phyloP scores from a whole-genome alignment of 2,113 vertebrate species.

The Myotis yumanensis region DNA sequence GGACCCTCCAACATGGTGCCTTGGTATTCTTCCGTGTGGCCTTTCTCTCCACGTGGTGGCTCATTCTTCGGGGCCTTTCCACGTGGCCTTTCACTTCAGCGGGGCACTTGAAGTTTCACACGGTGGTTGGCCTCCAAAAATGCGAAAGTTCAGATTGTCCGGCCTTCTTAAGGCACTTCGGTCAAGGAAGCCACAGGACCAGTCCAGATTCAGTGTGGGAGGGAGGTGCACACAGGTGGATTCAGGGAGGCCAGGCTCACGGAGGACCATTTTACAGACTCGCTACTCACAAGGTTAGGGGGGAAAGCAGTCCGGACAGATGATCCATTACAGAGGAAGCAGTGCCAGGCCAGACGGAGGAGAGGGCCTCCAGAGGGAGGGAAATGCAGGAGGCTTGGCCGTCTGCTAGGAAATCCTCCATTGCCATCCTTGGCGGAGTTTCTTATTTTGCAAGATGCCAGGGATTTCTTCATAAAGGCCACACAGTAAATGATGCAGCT shows the following conservation, averaged over 20 bases:
- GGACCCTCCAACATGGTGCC: not conserved
- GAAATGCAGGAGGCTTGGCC: not conserved
- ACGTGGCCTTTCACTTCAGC: not conserved
- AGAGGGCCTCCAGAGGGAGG: not conserved
- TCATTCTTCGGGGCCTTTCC: not conserved
- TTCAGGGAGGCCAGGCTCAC: not conserved
- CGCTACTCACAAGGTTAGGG: not conserved
- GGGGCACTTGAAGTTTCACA: not conserved
- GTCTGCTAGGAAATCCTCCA: not conserved
- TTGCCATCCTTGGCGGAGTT: not conserved
- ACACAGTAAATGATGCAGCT: not conserved
- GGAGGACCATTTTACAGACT: not conserved
- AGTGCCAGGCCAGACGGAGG: not conserved
- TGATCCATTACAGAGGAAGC: not conserved
- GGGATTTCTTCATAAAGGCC: slow-evolving; percentile 27
- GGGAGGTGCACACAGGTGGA: not conserved
- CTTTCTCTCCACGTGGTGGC: rapidly evolving
- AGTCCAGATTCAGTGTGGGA: not conserved
- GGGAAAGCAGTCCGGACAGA: not conserved
- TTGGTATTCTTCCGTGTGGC: not conserved
- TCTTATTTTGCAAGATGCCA: not conserved
- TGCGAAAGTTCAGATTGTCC: not conserved
- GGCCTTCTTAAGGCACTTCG: not conserved
- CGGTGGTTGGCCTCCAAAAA: not conserved
- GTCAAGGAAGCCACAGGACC: not conserved